Evolutionary conservation across 2,888 invertebrate genomes (phyloP).

Genomic region (Melieria crassipennis): DNA sequence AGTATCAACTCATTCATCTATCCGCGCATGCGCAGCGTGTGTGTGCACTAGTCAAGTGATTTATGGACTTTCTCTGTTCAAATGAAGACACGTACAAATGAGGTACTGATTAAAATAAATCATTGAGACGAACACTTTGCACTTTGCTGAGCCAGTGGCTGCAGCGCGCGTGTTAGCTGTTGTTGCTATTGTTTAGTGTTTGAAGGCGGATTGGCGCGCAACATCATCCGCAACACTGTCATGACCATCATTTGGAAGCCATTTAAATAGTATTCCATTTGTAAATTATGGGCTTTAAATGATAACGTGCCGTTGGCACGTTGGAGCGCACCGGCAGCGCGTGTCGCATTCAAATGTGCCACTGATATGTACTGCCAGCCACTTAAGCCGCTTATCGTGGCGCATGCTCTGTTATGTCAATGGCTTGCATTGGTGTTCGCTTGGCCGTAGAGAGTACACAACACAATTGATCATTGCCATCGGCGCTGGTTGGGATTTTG

Average conservation of each 20-base stretch:
- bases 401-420: conserved; percentile 23
- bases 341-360: conserved; percentile 20
- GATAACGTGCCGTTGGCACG: conserved; percentile 13
- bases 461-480: conserved; percentile 14
- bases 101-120: conserved; percentile 8
- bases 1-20: not conserved
- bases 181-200: not conserved
- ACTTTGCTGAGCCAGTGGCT: not conserved
- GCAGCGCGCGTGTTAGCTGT: not conserved
- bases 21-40: conserved; percentile 13
- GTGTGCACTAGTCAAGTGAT: conserved; percentile 47
- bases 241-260: not conserved
- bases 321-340: conserved; percentile 16
- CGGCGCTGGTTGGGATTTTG: conserved; percentile 3
- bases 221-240: not conserved
- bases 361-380: not conserved
- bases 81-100: conserved; percentile 44
- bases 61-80: conserved; percentile 60
- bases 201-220: not conserved
- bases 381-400: not conserved
- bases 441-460: not conserved
- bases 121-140: conserved; percentile 4
- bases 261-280: not conserved
- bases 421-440: not conserved
- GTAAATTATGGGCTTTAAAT: not conserved